Evolutionary conservation across 2,888 invertebrate genomes (phyloP), one percentile per base, ranked within the genome.

Genomic region (Xanthorhoe designata): DNA sequence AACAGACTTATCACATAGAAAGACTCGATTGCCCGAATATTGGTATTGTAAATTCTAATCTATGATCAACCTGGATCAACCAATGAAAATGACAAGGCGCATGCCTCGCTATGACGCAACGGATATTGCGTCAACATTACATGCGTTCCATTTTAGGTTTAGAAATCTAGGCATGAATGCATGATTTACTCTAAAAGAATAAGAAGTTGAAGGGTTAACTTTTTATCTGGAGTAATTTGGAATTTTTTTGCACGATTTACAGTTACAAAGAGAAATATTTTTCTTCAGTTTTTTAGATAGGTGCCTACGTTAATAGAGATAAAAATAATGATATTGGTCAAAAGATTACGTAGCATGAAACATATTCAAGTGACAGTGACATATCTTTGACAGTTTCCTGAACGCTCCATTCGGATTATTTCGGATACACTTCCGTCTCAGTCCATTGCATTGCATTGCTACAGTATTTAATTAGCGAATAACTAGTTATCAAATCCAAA

Each of bases 61-160:
- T 90, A 84, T 87, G 87, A 91, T 91, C 90, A 87, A 82, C 89
- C 92, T 87, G 90, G 87, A 91, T 91, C 90, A 87, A 82, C 89
- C 92, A 87, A 90, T 88, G 88, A 90, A 91, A 90, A 90, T 92
- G 92, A 92, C 91, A 94, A 88, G 88, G 94, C 94, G 95, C 95
- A 94, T 89, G 94, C 94, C 92, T 94, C 85, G 80, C 75, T 80
- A 86, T 95, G 95, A 94, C 95, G 94, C 94, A 95, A 94, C 91
- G 93, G 92, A 94, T 87, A 83, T 94, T 94, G 94, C 95, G 95
- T 95, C 94, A 94, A 89, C 80, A 73, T 68, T 47, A 69, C 72
- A 45, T 13, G 32, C 83, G 78, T 78, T 82, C 71, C 78, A 18
- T 69, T 75, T 13, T 3, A 8, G 15, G 6, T 29, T 57, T 58